Conservation (phyloP, 2,888 invertebrate species). For the Trachelus tabidus region DNA sequence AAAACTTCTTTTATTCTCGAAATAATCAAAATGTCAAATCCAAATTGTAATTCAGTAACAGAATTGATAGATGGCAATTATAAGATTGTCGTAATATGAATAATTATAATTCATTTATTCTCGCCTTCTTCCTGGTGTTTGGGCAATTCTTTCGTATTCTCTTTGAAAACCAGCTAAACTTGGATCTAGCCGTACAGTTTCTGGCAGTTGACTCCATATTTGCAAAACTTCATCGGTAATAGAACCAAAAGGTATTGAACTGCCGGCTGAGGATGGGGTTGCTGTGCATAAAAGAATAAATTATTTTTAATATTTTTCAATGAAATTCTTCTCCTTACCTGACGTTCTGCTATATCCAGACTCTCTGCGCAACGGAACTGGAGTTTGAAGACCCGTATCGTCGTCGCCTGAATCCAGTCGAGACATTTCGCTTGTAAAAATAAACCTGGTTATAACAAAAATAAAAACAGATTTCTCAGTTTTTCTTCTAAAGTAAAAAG, state of each 20-base stretch:
- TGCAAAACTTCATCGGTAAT: slow-evolving; percentile 65
- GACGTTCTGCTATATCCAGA: slow-evolving; percentile 19
- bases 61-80: neutral
- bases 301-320: neutral
- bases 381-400: slow-evolving; percentile 19
- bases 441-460: neutral
- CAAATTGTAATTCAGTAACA: too few relatives aligned
- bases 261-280: slow-evolving; percentile 17
- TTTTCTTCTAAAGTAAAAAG: too few relatives aligned
- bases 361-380: slow-evolving; percentile 8
- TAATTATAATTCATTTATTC: slow-evolving; percentile 7
- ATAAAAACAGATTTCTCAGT: neutral
- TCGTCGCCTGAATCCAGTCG: slow-evolving; percentile 16
- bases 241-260: slow-evolving; percentile 38
- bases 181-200: slow-evolving; percentile 75
- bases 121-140: slow-evolving; percentile 32
- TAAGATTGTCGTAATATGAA: neutral
- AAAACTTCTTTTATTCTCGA: too few relatives aligned
- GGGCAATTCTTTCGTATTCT: slow-evolving; percentile 66
- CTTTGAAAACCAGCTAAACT: slow-evolving; percentile 73
- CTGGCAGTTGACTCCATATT: slow-evolving; percentile 75
- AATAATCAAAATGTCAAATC: too few relatives aligned
- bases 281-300: neutral
- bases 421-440: slow-evolving; percentile 9
- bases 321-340: slow-evolving; percentile 4